Conservation (phyloP, 2,888 invertebrate genomes). For the Bimastos eiseni region DNA sequence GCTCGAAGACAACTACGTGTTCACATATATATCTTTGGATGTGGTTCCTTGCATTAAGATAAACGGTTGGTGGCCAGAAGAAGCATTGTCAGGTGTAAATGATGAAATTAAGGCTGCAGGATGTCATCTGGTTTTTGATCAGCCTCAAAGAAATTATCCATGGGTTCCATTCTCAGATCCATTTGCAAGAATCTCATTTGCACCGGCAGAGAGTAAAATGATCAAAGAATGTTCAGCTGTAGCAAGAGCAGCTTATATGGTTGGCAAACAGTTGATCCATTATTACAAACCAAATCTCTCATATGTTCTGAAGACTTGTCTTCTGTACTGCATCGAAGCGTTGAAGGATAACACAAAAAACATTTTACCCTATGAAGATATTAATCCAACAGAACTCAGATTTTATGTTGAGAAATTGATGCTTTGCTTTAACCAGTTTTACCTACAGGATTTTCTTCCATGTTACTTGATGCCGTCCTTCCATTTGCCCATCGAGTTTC, state of each 20-base stretch:
- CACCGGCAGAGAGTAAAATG: background rate
- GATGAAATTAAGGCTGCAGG: background rate
- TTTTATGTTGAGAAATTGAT: background rate
- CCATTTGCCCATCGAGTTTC: background rate
- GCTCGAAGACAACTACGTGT: background rate
- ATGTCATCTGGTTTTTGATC: constrained; percentile 21
- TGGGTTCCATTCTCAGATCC: constrained; percentile 19
- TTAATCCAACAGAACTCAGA: background rate
- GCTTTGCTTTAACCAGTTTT: background rate
- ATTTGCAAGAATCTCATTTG: constrained; percentile 19
- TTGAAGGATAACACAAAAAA: background rate
- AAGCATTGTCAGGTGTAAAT: background rate
- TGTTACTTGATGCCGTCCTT: background rate
- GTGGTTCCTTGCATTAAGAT: background rate
- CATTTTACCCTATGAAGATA: background rate
- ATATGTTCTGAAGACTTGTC: constrained; percentile 1
- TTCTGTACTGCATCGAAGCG: constrained; percentile 23
- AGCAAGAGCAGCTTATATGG: background rate
- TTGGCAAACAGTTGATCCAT: background rate
- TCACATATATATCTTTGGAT: background rate
- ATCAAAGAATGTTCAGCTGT: background rate
- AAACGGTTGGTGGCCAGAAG: constrained; percentile 27
- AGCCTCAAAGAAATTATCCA: background rate
- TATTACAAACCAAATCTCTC: background rate
- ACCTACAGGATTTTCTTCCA: background rate